These are phyloP conservation scores for Lynx canadensis DNA, from an alignment of 2,113 vertebrate genomes.

Conservation along the genomic window DNA sequence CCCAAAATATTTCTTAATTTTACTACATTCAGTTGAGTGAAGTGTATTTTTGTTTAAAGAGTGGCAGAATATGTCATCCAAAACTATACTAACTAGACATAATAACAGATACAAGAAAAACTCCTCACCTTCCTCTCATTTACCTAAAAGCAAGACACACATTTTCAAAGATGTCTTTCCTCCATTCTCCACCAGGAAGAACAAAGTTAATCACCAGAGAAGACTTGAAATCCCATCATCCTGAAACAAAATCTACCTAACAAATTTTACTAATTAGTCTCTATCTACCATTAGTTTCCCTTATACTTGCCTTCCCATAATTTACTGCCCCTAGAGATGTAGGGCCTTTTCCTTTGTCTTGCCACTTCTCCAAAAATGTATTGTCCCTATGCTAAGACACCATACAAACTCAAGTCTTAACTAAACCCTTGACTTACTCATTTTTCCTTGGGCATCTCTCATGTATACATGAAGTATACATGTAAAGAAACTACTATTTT, in stretches of 20 bases:
- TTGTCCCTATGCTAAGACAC: background rate
- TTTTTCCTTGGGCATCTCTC: background rate
- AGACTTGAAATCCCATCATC: background rate
- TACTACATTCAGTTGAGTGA: slow-evolving; percentile 61
- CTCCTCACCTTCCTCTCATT: background rate
- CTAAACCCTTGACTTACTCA: background rate
- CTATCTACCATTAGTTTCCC: background rate
- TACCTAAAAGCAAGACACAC: background rate
- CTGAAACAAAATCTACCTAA: background rate
- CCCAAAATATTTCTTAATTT: background rate
- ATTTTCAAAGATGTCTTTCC: background rate
- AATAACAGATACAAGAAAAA: background rate
- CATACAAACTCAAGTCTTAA: background rate
- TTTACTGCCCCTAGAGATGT: background rate
- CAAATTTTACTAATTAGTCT: background rate
- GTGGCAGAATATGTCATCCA: background rate
- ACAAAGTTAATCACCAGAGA: background rate
- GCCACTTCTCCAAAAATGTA: background rate
- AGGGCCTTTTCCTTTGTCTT: background rate
- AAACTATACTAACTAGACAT: background rate
- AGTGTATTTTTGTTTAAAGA: background rate
- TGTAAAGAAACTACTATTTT: background rate
- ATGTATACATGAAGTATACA: background rate
- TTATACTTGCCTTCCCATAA: background rate
- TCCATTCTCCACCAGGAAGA: background rate